Conservation (phyloP, 2,797 vertebrate species). For the Notolepis coatsorum region DNA sequence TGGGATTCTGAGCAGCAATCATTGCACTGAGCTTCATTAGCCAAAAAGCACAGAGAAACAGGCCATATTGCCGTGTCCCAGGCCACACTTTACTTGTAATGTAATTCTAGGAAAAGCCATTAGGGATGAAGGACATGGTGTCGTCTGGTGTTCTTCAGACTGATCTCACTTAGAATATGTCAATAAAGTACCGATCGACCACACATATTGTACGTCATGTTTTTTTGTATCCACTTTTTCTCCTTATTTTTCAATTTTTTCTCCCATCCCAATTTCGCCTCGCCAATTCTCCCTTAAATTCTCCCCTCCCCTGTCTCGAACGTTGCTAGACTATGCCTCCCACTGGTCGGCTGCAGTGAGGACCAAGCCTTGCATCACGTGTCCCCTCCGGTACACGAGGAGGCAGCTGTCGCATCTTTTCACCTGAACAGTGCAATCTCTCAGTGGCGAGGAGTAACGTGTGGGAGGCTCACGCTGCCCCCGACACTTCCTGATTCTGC, state of each 20-base stretch:
- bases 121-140: neutral
- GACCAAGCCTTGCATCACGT: too few species aligned
- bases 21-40: neutral
- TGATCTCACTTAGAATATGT: slow-evolving; percentile 39
- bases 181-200: slow-evolving; percentile 16
- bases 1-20: neutral
- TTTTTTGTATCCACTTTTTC: too few species aligned
- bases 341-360: too few species aligned
- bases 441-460: too few species aligned
- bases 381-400: too few species aligned
- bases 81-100: neutral
- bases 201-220: slow-evolving; percentile 9
- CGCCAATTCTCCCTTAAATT: neutral
- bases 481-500: too few species aligned
- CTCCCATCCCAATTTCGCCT: neutral
- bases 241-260: slow-evolving; percentile 19
- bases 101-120: slow-evolving; percentile 12
- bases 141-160: slow-evolving; percentile 25
- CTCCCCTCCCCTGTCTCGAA: neutral
- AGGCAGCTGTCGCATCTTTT: too few species aligned
- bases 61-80: slow-evolving; percentile 20
- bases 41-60: neutral
- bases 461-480: too few species aligned
- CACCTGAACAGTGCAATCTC: too few species aligned
- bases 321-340: too few species aligned